Conservation (phyloP, 2,113 vertebrate species). For the Ceratotherium simum region DNA sequence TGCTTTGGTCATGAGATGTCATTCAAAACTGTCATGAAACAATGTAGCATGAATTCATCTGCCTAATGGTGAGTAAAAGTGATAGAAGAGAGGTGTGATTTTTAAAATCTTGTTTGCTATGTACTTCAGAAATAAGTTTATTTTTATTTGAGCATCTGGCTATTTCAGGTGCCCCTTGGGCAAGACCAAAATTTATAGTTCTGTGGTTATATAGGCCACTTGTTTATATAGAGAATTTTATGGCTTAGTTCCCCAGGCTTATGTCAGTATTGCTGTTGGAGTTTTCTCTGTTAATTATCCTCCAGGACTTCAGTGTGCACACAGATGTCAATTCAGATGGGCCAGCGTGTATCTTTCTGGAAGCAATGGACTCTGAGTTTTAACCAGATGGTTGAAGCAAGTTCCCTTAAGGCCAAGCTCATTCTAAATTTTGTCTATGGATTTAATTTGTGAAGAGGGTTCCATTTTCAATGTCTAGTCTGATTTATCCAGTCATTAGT, state of each 20-base stretch:
- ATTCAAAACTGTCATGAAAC: conserved; percentile 31
- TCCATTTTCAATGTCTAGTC: conserved; percentile 62
- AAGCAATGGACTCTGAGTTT: conserved; percentile 81
- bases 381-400: conserved; percentile 79
- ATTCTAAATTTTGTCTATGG: conserved; percentile 80
- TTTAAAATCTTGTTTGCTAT: conserved; percentile 59
- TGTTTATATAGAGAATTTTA: conserved; percentile 80
- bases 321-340: conserved; percentile 83
- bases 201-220: conserved; percentile 78
- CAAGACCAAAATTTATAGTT: conserved; percentile 80
- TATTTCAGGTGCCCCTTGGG: conserved; percentile 73
- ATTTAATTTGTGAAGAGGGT: conserved; percentile 71
- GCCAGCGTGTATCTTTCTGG: conserved; percentile 79
- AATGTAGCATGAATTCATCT: background rate
- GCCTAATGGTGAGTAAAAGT: conserved; percentile 47
- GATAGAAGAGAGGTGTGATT: conserved; percentile 24
- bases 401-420: conserved; percentile 77
- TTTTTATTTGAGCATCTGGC: conserved; percentile 79
- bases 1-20: background rate
- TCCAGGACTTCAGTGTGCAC: conserved; percentile 72
- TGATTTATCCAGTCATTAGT: conserved; percentile 56
- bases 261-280: conserved; percentile 77
- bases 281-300: conserved; percentile 79
- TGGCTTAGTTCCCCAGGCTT: conserved; percentile 78
- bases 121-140: conserved; percentile 73